Evolutionary conservation across 2,797 vertebrate genomes (phyloP).

Genomic region (Pachyuromys duprasi): DNA sequence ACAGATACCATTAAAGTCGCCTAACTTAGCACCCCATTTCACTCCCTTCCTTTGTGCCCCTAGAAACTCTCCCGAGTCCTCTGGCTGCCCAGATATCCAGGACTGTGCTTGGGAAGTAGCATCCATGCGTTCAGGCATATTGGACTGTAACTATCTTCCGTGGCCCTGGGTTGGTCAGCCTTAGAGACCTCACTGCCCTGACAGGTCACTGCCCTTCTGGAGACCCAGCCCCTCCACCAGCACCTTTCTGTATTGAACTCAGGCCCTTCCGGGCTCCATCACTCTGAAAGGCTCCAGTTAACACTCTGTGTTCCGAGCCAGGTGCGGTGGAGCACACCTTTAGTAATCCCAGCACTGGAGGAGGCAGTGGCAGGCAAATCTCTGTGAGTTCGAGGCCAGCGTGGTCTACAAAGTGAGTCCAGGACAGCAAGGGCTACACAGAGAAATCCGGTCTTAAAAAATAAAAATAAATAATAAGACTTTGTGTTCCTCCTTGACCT

Average conservation of each 20-base stretch:
- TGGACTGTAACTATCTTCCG: neutral
- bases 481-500: neutral
- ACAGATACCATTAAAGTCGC: neutral
- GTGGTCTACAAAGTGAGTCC: too few species aligned
- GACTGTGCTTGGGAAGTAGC: neutral
- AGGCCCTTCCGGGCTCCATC: neutral
- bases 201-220: neutral
- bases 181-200: neutral
- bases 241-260: neutral
- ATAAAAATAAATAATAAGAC: neutral
- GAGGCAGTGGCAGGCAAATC: too few species aligned
- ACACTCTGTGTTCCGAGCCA: neutral
- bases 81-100: neutral
- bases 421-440: too few species aligned
- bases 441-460: too few species aligned
- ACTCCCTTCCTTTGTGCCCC: neutral
- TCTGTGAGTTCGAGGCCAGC: too few species aligned
- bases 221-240: neutral
- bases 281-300: neutral
- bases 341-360: too few species aligned
- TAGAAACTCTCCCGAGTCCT: neutral
- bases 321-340: too few species aligned
- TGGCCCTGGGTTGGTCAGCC: neutral
- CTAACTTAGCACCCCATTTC: neutral
- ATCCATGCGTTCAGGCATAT: neutral